These are phyloP conservation scores for Callionymus lyra DNA, from an alignment of 2,113 vertebrate species.

Conservation along the genomic window DNA sequence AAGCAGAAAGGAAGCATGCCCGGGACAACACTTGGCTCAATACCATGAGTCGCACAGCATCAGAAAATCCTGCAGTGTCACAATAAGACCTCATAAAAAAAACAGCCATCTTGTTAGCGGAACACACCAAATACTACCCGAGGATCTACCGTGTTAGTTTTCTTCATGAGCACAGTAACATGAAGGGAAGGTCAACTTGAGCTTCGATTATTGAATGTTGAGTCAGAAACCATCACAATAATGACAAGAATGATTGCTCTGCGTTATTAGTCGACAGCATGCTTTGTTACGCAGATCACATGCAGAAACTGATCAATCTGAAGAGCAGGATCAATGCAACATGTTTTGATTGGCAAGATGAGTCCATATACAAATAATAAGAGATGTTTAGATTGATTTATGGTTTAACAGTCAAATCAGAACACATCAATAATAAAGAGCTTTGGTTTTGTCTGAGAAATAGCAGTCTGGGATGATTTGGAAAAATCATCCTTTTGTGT, in stretches of 20 bases:
- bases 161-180: too few relatives aligned
- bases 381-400: slow-evolving; percentile 36
- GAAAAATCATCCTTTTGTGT: not conserved
- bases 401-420: slow-evolving; percentile 43
- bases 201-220: too few relatives aligned
- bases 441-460: slow-evolving; percentile 48
- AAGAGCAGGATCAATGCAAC: slow-evolving; percentile 33
- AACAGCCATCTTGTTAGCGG: too few relatives aligned
- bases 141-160: too few relatives aligned
- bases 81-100: too few relatives aligned
- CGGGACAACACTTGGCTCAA: slow-evolving; percentile 42
- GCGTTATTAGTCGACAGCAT: slow-evolving; percentile 34
- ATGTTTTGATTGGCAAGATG: slow-evolving; percentile 63
- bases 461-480: slow-evolving; percentile 36
- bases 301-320: slow-evolving; percentile 41
- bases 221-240: too few relatives aligned
- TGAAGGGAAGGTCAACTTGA: too few relatives aligned
- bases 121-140: too few relatives aligned
- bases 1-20: slow-evolving; percentile 48
- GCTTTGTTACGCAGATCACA: slow-evolving; percentile 31
- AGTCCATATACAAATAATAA: slow-evolving; percentile 34
- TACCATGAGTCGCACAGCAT: slow-evolving; percentile 40
- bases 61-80: slow-evolving; percentile 55
- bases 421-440: slow-evolving; percentile 34
- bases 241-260: too few relatives aligned